Percentiles rank a stretch among this genome's conserved stretches.
Conservation (phyloP, 2,797 vertebrate genomes). For the Chiloscyllium punctatum region DNA sequence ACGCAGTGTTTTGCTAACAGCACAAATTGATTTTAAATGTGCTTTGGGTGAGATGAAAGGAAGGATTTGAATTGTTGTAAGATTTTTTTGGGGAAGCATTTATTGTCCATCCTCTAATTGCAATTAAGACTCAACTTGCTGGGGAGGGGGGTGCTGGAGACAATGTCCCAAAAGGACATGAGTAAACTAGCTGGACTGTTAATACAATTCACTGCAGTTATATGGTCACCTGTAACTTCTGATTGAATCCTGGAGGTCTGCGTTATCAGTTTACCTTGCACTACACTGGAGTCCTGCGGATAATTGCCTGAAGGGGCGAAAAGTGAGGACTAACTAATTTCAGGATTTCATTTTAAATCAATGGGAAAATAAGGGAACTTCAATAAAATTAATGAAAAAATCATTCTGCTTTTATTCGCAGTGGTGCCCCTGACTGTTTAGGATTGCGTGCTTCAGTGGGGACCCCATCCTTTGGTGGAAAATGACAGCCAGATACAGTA, state of each 20-base stretch:
- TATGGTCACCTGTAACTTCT: too few species aligned
- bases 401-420: not conserved
- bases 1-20: slow-evolving; percentile 25
- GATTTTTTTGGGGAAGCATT: too few species aligned
- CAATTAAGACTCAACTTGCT: too few species aligned
- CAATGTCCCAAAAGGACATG: too few species aligned
- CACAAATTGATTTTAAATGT: slow-evolving; percentile 30
- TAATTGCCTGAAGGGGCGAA: not conserved
- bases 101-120: too few species aligned
- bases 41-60: slow-evolving; percentile 26
- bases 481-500: not conserved
- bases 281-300: not conserved
- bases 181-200: too few species aligned
- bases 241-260: too few species aligned
- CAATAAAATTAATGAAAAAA: slow-evolving; percentile 23
- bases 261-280: too few species aligned
- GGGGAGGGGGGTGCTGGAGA: too few species aligned
- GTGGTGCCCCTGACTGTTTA: not conserved
- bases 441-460: not conserved
- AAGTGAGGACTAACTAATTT: not conserved
- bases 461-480: not conserved
- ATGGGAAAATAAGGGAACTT: not conserved
- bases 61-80: not conserved
- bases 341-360: not conserved
- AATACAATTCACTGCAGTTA: too few species aligned